A percentile compares a stretch with the other conserved stretches of the same genome.
These are phyloP conservation scores for Falcaria lacertinaria DNA, from an alignment of 2,888 invertebrate genomes.

Conservation along the genomic window DNA sequence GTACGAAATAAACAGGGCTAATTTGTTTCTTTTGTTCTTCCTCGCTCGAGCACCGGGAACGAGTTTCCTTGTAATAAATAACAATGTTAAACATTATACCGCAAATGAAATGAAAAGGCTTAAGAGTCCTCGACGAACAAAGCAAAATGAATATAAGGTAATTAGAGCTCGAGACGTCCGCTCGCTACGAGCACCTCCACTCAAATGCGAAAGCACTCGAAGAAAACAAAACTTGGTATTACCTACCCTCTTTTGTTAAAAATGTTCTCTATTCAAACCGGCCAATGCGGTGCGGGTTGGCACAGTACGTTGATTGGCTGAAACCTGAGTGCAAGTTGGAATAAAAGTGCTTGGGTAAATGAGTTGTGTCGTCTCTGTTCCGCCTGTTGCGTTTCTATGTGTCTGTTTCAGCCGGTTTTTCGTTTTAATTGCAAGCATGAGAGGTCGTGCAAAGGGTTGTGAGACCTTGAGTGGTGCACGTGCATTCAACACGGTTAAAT, in stretches of 20 bases:
- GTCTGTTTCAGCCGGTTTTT: constrained; percentile 61
- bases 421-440: constrained; percentile 77
- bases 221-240: constrained; percentile 76
- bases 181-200: constrained; percentile 54
- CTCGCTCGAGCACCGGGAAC: constrained; percentile 37
- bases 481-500: constrained; percentile 71
- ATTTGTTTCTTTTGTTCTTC: constrained; percentile 67
- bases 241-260: constrained; percentile 77
- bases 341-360: constrained; percentile 77
- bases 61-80: constrained; percentile 59
- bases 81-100: constrained; percentile 61
- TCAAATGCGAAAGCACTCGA: constrained; percentile 72
- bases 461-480: constrained; percentile 76
- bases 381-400: constrained; percentile 36
- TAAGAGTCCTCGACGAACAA: constrained; percentile 54
- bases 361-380: constrained; percentile 64
- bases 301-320: constrained; percentile 77
- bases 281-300: constrained; percentile 72
- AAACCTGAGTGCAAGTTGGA: constrained; percentile 70
- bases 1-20: constrained; percentile 61
- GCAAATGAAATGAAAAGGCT: constrained; percentile 56
- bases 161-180: constrained; percentile 72
- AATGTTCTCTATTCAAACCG: constrained; percentile 74
- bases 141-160: constrained; percentile 57
- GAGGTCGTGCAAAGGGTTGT: constrained; percentile 75